Base-by-base conservation (phyloP, 2,113 vertebrate genomes). In the Odontophorus gujanensis region DNA sequence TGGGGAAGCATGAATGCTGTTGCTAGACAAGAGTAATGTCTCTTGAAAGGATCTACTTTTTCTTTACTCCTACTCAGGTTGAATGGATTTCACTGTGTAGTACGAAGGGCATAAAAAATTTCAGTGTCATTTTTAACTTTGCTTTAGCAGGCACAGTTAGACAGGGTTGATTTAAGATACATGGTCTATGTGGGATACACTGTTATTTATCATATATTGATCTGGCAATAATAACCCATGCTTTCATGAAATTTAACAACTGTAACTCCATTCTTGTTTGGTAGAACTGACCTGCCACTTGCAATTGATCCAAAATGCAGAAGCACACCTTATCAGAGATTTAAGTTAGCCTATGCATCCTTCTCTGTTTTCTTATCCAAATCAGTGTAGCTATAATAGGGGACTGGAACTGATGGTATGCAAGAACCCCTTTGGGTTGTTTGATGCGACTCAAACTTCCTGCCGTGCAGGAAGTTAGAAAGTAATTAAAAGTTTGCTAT, bases 161-260 rank as follows among this genome's bases (percentile, higher is more conserved):
- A 51, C 90, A 90, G 91, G 66, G 25, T 58, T 92, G 87, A 75
- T 93, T 71, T 71, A 59, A 38, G 84, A 63, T 55, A 78, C 0
- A 0, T 7, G 5, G 51, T 26, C 69, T 84, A 68, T 67, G 81
- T 81, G 89, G 84, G 61, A 45, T 50, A 38, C 9, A 3, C 55
- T 79, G 75, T 47, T 89, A 81, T 93, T 94, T 93, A 83, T 94
- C 80, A 55, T 42, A 34, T 83, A 58, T 96, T 83, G 92, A 85
- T 85, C 76, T 85, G 90, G 68, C 2, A 17, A 81, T 85, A 93
- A 90, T 80, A 90, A 85, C 68, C 72, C 11, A 1, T 85, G 61
- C 77, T 92, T 78, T 65, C 57, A 62, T 75, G 87, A 78, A 59
- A 63, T 81, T 32, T 24, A 72, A 73, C 0, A 0, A 53, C 40